These are phyloP conservation scores for Botia kubotai DNA, from an alignment of 2,797 vertebrate genomes.

Conservation along the genomic window DNA sequence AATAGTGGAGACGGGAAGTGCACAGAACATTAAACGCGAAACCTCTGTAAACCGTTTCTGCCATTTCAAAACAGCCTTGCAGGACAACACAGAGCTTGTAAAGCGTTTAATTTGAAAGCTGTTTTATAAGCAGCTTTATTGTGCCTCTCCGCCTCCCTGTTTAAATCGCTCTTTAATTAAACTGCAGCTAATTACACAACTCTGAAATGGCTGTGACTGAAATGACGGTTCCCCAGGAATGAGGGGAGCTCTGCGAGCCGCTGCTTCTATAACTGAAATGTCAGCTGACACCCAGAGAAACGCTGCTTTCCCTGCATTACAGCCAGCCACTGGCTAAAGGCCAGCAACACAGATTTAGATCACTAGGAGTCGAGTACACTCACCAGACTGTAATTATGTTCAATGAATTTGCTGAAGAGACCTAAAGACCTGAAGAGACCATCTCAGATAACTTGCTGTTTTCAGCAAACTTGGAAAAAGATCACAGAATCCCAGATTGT, in stretches of 20 bases:
- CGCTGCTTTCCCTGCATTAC: conserved; percentile 56
- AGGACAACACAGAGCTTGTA: conserved; percentile 69
- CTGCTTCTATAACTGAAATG: conserved; percentile 68
- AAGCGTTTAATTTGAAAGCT: conserved; percentile 72
- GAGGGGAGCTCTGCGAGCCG: conserved; percentile 62
- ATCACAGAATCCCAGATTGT: background rate
- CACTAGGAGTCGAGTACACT: conserved; percentile 34
- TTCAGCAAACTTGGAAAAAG: background rate
- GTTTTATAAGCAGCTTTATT: conserved; percentile 76
- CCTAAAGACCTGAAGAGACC: background rate
- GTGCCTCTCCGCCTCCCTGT: conserved; percentile 70
- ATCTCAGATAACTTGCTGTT: background rate
- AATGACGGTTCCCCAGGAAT: conserved; percentile 59
- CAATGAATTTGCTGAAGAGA: conserved; percentile 32
- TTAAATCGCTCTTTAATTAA: conserved; percentile 77
- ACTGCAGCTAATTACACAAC: conserved; percentile 74
- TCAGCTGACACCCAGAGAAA: conserved; percentile 72
- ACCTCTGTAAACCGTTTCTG: conserved; percentile 53
- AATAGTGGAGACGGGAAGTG: conserved; percentile 50
- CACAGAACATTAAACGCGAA: conserved; percentile 59
- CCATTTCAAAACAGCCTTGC: conserved; percentile 63
- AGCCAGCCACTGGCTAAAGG: conserved; percentile 59
- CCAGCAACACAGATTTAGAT: conserved; percentile 41
- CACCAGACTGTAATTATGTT: conserved; percentile 46
- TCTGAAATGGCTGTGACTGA: conserved; percentile 62